phyloP scores from a whole-genome alignment of 2,797 vertebrate genomes.

The Characodon lateralis region DNA sequence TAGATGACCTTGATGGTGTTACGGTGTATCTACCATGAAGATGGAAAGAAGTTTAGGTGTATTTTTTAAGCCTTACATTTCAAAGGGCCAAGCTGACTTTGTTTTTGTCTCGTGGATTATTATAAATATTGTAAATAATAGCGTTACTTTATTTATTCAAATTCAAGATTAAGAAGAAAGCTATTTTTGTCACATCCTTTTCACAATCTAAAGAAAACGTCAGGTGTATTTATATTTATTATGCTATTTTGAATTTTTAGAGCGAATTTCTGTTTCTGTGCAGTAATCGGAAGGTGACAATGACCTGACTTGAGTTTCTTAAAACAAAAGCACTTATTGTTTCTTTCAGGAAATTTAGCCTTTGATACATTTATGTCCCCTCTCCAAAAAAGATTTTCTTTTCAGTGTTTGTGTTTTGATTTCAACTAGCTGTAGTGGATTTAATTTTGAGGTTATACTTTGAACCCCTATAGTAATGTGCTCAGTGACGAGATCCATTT shows the following conservation, averaged over 20 bases:
- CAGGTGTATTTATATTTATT: conserved; percentile 80
- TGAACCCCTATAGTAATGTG: conserved; percentile 31
- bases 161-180: conserved; percentile 62
- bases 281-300: conserved; percentile 14
- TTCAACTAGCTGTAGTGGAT: conserved; percentile 35
- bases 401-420: conserved; percentile 30
- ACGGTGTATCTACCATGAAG: not conserved
- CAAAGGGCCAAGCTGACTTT: not conserved
- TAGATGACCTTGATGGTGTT: not conserved
- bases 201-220: conserved; percentile 62
- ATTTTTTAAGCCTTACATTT: conserved; percentile 54
- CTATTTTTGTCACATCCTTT: conserved; percentile 73
- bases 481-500: no score
- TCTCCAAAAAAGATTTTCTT: not conserved
- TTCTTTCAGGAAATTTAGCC: conserved; percentile 4
- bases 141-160: conserved; percentile 70
- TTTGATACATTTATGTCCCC: not conserved
- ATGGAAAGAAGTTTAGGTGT: not conserved
- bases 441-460: conserved; percentile 41
- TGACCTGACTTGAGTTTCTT: conserved; percentile 16
- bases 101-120: conserved; percentile 37
- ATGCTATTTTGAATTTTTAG: conserved; percentile 41
- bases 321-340: conserved; percentile 52
- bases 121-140: conserved; percentile 55
- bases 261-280: conserved; percentile 12